Evolutionary conservation across 2,888 invertebrate species (phyloP).

Genomic region (Pyrrhia umbra): DNA sequence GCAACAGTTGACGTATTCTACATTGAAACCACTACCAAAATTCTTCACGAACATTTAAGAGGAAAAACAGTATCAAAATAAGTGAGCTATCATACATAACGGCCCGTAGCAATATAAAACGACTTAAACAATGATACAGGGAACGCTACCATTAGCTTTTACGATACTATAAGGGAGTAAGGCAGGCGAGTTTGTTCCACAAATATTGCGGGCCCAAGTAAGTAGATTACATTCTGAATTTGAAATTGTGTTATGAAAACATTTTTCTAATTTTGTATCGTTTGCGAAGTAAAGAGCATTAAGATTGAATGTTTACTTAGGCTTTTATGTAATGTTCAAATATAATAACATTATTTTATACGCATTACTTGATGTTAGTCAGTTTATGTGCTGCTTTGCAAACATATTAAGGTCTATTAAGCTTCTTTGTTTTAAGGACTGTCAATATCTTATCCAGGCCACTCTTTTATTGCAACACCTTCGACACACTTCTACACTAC

Average conservation of each 20-base stretch:
- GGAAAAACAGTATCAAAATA: conserved; percentile 51
- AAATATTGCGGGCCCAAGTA: conserved; percentile 65
- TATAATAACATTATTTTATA: conserved; percentile 17
- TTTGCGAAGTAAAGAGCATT: conserved; percentile 39
- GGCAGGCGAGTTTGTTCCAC: conserved; percentile 58
- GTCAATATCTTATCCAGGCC: too few relatives aligned
- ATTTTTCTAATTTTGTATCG: conserved; percentile 56
- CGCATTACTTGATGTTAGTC: not conserved
- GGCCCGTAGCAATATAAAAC: conserved; percentile 63
- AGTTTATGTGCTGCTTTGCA: not conserved
- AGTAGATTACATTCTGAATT: conserved; percentile 54
- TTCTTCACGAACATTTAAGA: conserved; percentile 23
- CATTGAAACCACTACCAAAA: conserved; percentile 1
- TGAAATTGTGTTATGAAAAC: conserved; percentile 56
- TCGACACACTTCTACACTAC: too few relatives aligned
- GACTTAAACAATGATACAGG: conserved; percentile 76
- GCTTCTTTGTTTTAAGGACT: too few relatives aligned
- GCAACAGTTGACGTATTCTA: not conserved
- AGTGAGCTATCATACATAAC: conserved; percentile 63
- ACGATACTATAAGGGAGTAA: conserved; percentile 71
- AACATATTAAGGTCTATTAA: not conserved
- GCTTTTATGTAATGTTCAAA: conserved; percentile 27
- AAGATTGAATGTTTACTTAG: conserved; percentile 14
- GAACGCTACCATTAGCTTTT: conserved; percentile 76
- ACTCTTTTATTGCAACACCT: too few relatives aligned